Evolutionary conservation across 35 echinoderm and acorn worm genomes (phyloP).

Genomic region (Ophiothrix spiculata): DNA sequence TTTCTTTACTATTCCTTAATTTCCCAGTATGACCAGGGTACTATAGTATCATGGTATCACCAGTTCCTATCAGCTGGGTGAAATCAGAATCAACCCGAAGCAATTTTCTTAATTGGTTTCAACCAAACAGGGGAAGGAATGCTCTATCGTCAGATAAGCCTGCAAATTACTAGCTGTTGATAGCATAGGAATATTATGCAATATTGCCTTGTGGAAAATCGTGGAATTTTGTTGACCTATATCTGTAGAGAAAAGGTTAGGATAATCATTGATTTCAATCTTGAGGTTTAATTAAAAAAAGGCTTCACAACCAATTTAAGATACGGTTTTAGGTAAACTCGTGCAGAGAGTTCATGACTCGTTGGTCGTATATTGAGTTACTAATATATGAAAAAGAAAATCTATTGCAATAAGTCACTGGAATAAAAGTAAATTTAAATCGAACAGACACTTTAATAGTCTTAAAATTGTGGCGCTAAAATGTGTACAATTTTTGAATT

Average conservation of each 20-base stretch:
- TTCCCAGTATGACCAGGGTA: neutral
- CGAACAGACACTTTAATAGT: too few species aligned
- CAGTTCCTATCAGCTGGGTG: neutral
- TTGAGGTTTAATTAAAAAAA: neutral
- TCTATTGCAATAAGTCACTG: too few species aligned
- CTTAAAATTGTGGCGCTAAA: too few species aligned
- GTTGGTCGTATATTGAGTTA: neutral
- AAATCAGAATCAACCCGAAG: neutral
- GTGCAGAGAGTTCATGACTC: neutral
- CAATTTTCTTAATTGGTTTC: neutral
- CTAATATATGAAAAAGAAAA: neutral
- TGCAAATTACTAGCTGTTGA: neutral
- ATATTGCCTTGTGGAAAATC: neutral
- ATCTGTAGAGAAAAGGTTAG: neutral
- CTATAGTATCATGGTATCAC: neutral
- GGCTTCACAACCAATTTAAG: neutral
- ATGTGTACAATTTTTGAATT: too few species aligned
- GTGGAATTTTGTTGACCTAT: neutral
- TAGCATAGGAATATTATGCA: neutral
- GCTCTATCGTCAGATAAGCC: neutral
- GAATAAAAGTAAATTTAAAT: too few species aligned
- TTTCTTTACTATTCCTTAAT: too few species aligned
- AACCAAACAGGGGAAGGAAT: neutral
- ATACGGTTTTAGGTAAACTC: neutral
- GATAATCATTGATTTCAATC: neutral